phyloP scores from a whole-genome alignment of 37 sponge, comb jelly and placozoan genomes.

The Cladorhizidae sp. region DNA sequence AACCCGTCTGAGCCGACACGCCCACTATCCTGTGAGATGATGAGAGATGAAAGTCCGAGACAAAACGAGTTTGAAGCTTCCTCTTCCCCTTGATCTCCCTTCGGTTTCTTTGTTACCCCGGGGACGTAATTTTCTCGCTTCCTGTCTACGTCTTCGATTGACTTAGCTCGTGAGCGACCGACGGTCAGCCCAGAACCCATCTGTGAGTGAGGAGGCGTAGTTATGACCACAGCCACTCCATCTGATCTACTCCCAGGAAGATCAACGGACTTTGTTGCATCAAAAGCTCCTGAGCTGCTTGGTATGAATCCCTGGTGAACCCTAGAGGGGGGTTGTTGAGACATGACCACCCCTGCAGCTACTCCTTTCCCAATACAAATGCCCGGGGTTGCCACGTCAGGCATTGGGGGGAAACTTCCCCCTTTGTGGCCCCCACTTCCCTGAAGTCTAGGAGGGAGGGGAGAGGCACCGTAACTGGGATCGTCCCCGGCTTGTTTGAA shows the following conservation, averaged over 20 bases:
- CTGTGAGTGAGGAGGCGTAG: conserved; percentile 56
- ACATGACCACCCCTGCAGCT: not conserved
- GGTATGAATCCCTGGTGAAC: conserved; percentile 6
- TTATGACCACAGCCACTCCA: conserved; percentile 18
- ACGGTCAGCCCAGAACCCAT: not conserved
- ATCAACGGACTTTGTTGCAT: conserved; percentile 44
- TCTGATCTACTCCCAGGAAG: conserved; percentile 47
- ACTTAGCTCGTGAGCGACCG: conserved; percentile 8
- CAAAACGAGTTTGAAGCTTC: conserved; percentile 13
- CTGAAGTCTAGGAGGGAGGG: not conserved
- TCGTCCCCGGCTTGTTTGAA: not conserved
- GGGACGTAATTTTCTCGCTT: conserved; percentile 40
- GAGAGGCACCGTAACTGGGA: not conserved
- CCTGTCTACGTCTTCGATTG: conserved; percentile 51
- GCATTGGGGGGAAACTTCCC: not conserved
- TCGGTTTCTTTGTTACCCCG: not conserved
- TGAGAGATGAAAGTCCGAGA: conserved; percentile 24
- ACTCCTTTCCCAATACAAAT: not conserved
- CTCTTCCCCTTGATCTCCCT: not conserved
- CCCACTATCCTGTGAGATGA: not conserved
- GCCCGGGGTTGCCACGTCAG: not conserved
- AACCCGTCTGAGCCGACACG: not conserved
- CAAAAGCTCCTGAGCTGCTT: not conserved
- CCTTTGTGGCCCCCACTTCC: not conserved
- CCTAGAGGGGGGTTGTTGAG: not conserved